phyloP scores from a whole-genome alignment of 2,113 vertebrate species.

The Apaloderma vittatum region DNA sequence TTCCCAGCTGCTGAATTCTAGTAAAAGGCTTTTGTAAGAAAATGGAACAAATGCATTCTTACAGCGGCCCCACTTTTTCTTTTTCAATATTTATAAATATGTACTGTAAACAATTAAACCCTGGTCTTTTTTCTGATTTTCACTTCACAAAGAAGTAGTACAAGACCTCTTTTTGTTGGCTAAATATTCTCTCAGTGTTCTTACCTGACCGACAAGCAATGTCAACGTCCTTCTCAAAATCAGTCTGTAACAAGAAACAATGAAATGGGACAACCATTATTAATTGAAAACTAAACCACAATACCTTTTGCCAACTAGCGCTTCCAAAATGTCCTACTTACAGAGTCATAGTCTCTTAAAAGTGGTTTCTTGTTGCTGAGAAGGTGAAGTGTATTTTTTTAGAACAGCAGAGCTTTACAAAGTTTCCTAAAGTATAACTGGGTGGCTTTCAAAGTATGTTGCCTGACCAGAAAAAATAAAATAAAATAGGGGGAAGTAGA shows the following conservation, averaged over 20 bases:
- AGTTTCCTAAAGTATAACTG: constrained; percentile 64
- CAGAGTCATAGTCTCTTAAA: constrained; percentile 52
- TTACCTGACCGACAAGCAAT: constrained; percentile 99
- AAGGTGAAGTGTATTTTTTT: constrained; percentile 56
- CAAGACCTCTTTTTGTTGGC: background rate
- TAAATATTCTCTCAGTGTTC: constrained; percentile 14
- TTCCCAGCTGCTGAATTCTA: background rate
- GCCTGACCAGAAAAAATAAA: constrained; percentile 59
- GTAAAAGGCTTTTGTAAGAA: background rate
- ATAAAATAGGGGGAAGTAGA: constrained; percentile 48
- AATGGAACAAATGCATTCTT: background rate
- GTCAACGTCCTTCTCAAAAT: constrained; percentile 99
- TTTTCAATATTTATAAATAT: background rate
- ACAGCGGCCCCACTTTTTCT: background rate
- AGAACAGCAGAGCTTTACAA: constrained; percentile 60
- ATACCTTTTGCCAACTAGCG: background rate
- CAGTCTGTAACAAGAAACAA: constrained; percentile 89
- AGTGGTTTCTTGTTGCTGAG: constrained; percentile 53
- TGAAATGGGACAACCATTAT: constrained; percentile 39
- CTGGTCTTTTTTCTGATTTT: background rate
- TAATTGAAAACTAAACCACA: constrained; percentile 33
- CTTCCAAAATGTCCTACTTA: constrained; percentile 55
- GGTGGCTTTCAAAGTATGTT: constrained; percentile 59
- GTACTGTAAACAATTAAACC: background rate
- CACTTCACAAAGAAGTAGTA: background rate